Evolutionary conservation across 2,797 vertebrate species (phyloP).

Genomic region (Enteromius anoplus): DNA sequence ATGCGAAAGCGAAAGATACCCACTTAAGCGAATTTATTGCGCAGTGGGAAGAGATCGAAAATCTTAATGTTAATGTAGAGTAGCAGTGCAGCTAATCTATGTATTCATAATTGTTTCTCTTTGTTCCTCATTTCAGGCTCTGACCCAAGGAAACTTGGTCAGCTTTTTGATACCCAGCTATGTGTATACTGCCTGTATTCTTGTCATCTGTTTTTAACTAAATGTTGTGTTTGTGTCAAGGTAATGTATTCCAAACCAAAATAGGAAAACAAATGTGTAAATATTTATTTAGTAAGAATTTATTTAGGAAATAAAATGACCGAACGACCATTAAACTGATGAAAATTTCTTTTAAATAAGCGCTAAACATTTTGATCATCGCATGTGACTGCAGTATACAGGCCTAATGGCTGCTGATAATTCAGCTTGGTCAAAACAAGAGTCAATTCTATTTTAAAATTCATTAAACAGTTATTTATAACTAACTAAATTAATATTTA

Average conservation of each 20-base stretch:
- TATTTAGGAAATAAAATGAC: not conserved
- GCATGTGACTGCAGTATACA: not conserved
- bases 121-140: conserved; percentile 9
- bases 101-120: conserved; percentile 37
- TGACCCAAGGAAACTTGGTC: not conserved
- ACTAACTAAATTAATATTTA: not conserved
- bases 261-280: not conserved
- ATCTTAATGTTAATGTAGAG: conserved; percentile 37
- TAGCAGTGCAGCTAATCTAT: conserved; percentile 60
- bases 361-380: not conserved
- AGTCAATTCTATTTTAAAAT: not conserved
- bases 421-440: not conserved
- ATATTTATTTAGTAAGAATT: not conserved
- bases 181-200: not conserved
- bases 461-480: not conserved
- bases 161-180: not conserved
- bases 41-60: conserved; percentile 15
- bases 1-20: conserved; percentile 59
- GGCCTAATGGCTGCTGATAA: not conserved
- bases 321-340: not conserved
- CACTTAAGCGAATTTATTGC: conserved; percentile 47
- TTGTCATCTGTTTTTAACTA: not conserved
- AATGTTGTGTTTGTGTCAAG: not conserved
- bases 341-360: not conserved
- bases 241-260: not conserved